phyloP scores from a whole-genome alignment of 2,113 vertebrate genomes.

The Plecotus auritus region DNA sequence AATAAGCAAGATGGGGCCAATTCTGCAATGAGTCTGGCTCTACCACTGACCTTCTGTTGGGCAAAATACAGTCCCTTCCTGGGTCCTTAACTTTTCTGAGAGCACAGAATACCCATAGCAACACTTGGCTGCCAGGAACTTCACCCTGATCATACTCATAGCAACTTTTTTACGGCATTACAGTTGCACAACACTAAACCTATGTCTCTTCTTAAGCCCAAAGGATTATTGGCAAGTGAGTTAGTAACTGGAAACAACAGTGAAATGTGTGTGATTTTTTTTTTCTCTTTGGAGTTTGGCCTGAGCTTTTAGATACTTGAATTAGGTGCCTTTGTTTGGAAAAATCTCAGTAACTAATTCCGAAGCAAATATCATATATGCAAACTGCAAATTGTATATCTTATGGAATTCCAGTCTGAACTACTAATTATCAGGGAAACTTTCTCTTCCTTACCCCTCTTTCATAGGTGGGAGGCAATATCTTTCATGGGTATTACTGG shows the following conservation, averaged over 20 bases:
- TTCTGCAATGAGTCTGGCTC: background rate
- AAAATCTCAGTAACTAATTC: constrained; percentile 11
- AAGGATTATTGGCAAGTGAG: background rate
- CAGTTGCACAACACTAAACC: background rate
- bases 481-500: background rate
- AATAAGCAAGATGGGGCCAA: background rate
- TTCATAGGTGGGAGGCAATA: background rate
- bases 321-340: background rate
- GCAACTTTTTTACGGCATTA: background rate
- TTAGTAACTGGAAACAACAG: background rate
- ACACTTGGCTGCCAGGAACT: background rate
- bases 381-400: background rate
- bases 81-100: background rate
- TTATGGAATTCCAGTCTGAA: background rate
- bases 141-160: background rate
- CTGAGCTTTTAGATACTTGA: background rate
- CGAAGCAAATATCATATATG: background rate
- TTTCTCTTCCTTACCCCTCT: background rate
- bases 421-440: background rate
- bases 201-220: background rate
- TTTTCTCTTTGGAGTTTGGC: background rate
- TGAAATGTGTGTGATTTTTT: background rate
- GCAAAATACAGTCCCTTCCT: background rate
- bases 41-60: background rate
- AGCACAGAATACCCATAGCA: background rate